Base-by-base conservation (phyloP, 1,140 invertebrate species). In the Euschistus heros region DNA sequence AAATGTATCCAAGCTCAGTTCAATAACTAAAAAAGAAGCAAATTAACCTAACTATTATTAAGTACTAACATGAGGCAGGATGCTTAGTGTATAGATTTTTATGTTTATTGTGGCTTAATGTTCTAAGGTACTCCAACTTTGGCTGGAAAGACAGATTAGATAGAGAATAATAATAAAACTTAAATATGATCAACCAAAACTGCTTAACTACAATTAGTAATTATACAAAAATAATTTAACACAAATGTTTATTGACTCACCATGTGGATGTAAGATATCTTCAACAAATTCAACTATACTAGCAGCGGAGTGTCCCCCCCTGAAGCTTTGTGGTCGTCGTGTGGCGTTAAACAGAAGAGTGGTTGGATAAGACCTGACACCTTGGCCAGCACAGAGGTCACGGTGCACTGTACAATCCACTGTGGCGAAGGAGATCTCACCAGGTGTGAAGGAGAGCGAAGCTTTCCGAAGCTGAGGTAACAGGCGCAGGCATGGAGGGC, bases 401-500 rank as follows among this genome's bases (percentile, higher is more conserved):
- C 75, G 71, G 69, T 84, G 80, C 20, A 76, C 70, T 2, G 81
- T 82, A 69, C 83, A 85, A 71, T 85, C 83, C 7, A 85, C 75
- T 0, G 80, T 82, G 46, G 87, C 88, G 78, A 91, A 88, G 67
- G 83, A 79, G 17, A 75, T 69, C 18, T 73, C 67, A n/a, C 76
- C 74, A 8, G 76, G 70, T 30, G 74, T 70, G 65, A 82, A 81
- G 68, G 77, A 71, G 65, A 78, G 77, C 47, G 85, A 85, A 5
- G 86, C 83, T 75, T 84, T 86, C 13, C 88, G 76, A 55, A 90
- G 77, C 76, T 89, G 86, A 44, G 86, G 85, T 15, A 91, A 74
- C 62, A 91, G 76, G 65, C 79, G 77, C 75, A 87, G 81, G 72
- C 89, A 92, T 0, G 89, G 88, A n/a, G 87, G 87, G 76, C 89